These are phyloP conservation scores for Chlorodrepanis virens DNA, from an alignment of 2,113 vertebrate species.

Conservation along the genomic window DNA sequence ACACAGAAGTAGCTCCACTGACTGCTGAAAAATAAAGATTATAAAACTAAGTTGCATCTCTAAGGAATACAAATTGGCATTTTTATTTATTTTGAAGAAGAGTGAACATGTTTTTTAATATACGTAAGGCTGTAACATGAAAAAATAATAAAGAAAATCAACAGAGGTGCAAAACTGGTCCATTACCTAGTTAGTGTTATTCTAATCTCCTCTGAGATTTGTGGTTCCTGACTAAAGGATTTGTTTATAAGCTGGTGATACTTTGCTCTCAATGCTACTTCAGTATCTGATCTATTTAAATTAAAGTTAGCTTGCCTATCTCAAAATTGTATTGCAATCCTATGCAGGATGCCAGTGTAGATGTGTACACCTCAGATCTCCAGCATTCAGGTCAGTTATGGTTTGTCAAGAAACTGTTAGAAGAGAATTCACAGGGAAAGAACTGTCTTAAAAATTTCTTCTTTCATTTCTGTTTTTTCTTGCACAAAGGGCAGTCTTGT, in stretches of 20 bases:
- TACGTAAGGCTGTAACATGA: not conserved
- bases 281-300: not conserved
- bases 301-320: not conserved
- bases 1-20: not conserved
- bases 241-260: not conserved
- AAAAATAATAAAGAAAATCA: not conserved
- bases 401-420: not conserved
- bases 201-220: not conserved
- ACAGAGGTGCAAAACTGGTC: not conserved
- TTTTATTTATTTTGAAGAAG: not conserved
- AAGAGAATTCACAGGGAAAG: not conserved
- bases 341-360: not conserved
- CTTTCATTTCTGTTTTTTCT: not conserved
- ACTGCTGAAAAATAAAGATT: not conserved
- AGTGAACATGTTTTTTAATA: not conserved
- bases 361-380: not conserved
- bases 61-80: not conserved
- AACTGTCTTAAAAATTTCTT: constrained; percentile 31
- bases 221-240: not conserved
- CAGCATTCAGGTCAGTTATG: not conserved
- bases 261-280: not conserved
- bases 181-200: not conserved
- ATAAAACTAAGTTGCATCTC: not conserved
- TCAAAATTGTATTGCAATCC: not conserved
- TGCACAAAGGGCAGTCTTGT: not conserved